A percentile compares a stretch with the other conserved stretches of the same genome.
Evolutionary conservation across 2,113 vertebrate species (phyloP).

Genomic region (Burhinus bistriatus): DNA sequence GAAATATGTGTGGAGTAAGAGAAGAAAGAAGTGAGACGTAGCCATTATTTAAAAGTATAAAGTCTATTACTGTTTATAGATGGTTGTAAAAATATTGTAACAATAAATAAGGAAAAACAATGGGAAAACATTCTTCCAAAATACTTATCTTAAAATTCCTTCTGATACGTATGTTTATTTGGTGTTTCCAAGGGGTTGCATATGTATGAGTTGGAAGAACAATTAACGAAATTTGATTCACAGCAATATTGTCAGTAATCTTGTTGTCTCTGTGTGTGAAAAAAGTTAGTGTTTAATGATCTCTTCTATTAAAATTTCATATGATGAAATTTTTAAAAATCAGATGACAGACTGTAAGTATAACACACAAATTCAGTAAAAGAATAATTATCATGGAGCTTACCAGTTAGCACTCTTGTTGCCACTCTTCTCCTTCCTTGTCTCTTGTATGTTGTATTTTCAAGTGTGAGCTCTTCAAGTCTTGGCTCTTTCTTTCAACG

Average conservation of each 20-base stretch:
- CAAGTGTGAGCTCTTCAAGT: background rate
- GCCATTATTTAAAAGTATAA: background rate
- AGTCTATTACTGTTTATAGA: background rate
- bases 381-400: background rate
- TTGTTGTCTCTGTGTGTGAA: background rate
- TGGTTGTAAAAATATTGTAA: background rate
- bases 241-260: background rate
- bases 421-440: background rate
- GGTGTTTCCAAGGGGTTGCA: too few relatives aligned
- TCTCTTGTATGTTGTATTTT: background rate
- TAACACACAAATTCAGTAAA: background rate
- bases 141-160: background rate
- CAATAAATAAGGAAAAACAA: background rate
- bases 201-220: background rate
- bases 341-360: background rate
- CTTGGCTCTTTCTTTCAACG: background rate
- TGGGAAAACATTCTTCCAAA: background rate
- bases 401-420: background rate
- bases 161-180: too few relatives aligned
- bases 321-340: background rate
- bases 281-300: background rate
- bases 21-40: background rate
- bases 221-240: background rate
- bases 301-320: background rate
- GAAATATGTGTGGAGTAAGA: background rate